These are phyloP conservation scores for Myrmecophaga tridactyla DNA, from an alignment of 2,113 vertebrate genomes.

Conservation along the genomic window DNA sequence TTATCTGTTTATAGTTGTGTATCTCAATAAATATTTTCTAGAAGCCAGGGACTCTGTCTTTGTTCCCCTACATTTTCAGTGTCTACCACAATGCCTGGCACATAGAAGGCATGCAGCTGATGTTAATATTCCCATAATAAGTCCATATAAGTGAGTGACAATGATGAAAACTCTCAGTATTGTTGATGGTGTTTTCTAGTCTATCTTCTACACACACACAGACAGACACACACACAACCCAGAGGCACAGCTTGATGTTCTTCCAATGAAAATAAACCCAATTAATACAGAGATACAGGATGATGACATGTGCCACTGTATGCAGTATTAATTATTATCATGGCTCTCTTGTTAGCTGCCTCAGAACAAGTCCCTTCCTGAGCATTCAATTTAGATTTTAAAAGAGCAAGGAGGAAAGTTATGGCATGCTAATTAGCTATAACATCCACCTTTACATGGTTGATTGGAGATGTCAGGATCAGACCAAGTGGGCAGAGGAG, in stretches of 20 bases:
- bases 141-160: neutral
- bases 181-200: neutral
- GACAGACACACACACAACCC: neutral
- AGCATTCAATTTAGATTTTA: slow-evolving; percentile 62
- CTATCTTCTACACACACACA: neutral
- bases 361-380: slow-evolving; percentile 49
- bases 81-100: neutral
- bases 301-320: neutral
- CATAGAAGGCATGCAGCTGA: neutral
- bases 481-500: neutral
- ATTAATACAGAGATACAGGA: slow-evolving; percentile 46
- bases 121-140: neutral
- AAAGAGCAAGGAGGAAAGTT: slow-evolving; percentile 60
- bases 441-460: slow-evolving; percentile 1
- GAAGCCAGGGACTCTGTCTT: neutral
- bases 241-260: neutral
- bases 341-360: slow-evolving; percentile 50
- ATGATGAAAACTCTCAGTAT: neutral
- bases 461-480: neutral
- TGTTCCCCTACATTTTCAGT: neutral
- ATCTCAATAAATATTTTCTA: neutral
- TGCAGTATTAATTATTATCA: slow-evolving; percentile 36
- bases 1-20: neutral
- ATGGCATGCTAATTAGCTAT: slow-evolving; percentile 67
- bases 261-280: slow-evolving; percentile 47